Conservation (phyloP, 2,797 vertebrate genomes). For the Chiroxiphia lanceolata region DNA sequence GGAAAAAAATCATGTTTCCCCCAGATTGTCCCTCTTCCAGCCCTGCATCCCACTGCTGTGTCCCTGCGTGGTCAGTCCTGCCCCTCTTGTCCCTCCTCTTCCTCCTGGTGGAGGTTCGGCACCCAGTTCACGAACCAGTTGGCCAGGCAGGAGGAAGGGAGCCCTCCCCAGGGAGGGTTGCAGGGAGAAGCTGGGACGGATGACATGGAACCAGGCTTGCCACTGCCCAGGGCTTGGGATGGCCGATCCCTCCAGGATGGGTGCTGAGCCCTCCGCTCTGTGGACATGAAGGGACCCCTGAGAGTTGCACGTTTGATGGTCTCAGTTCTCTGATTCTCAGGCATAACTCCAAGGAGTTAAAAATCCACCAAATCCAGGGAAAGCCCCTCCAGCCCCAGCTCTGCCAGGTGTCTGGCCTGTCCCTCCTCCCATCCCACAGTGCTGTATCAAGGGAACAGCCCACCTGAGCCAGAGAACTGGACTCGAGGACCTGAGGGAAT, state of each 20-base stretch:
- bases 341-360: background rate
- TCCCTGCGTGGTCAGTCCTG: background rate
- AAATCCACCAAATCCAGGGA: background rate
- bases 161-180: background rate
- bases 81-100: background rate
- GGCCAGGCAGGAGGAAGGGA: background rate
- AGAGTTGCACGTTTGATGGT: rapidly evolving
- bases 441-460: background rate
- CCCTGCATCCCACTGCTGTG: background rate
- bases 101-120: background rate
- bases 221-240: background rate
- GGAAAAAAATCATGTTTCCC: background rate
- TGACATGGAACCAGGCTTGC: background rate
- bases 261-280: background rate
- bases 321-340: background rate
- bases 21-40: background rate
- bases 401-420: background rate
- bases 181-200: rapidly evolving
- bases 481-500: background rate
- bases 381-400: background rate
- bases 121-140: background rate
- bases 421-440: background rate
- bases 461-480: background rate
- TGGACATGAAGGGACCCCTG: background rate
- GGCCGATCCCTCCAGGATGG: rapidly evolving